These are phyloP conservation scores for Xerus inauris DNA, from an alignment of 2,113 vertebrate genomes.

Conservation along the genomic window DNA sequence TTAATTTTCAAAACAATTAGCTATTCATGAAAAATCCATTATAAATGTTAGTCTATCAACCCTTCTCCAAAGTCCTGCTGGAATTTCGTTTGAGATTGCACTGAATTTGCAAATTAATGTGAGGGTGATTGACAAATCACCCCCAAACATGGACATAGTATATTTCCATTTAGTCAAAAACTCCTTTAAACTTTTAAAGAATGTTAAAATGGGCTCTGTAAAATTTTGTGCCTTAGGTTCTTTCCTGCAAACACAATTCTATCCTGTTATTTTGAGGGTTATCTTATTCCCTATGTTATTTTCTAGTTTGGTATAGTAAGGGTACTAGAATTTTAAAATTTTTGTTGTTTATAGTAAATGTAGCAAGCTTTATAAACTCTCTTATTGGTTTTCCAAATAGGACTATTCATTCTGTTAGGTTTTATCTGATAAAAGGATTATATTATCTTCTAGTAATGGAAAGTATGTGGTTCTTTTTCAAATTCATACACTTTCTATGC, in stretches of 20 bases:
- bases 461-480: background rate
- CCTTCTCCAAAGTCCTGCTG: no score
- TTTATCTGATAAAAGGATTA: background rate
- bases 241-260: background rate
- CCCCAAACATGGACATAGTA: no score
- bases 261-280: slow-evolving; percentile 26
- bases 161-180: background rate
- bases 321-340: background rate
- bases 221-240: slow-evolving; percentile 14
- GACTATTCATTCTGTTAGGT: slow-evolving; percentile 19
- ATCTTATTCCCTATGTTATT: slow-evolving; percentile 7
- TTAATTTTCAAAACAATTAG: background rate
- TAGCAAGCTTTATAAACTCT: slow-evolving; percentile 31
- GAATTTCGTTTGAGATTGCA: no score
- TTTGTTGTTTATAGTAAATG: background rate
- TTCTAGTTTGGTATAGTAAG: slow-evolving; percentile 4
- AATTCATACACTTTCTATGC: background rate
- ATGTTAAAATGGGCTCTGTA: background rate
- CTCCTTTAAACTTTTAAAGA: background rate
- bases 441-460: background rate
- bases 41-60: no score
- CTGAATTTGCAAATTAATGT: no score
- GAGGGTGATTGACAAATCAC: no score
- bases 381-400: background rate
- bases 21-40: background rate